Conservation (phyloP, 1,140 invertebrate genomes). For the Atta texana region DNA sequence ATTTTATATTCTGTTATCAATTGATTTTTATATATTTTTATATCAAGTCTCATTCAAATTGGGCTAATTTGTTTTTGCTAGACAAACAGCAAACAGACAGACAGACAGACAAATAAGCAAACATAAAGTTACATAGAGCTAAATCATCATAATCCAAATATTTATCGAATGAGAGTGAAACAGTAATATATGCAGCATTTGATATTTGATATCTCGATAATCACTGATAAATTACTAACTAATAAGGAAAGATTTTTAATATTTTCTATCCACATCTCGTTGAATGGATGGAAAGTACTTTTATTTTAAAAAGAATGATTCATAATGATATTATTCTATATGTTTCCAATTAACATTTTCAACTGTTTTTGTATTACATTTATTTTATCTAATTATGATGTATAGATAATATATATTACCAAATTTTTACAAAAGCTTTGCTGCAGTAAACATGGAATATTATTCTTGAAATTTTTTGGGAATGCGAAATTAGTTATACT, state of each 20-base stretch:
- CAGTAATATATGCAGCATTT: background rate
- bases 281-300: background rate
- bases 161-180: slow-evolving; percentile 34
- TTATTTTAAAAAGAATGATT: background rate
- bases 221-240: background rate
- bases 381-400: background rate
- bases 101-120: slow-evolving; percentile 32
- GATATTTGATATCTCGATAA: slow-evolving; percentile 8
- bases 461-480: background rate
- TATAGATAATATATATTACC: background rate
- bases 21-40: slow-evolving; percentile 21
- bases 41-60: slow-evolving; percentile 25
- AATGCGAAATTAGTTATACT: background rate
- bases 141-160: slow-evolving; percentile 19
- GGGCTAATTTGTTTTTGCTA: slow-evolving; percentile 22
- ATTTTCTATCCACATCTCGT: no score
- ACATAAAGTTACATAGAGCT: slow-evolving; percentile 26
- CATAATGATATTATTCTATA: slow-evolving; percentile 3
- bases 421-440: background rate
- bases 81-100: slow-evolving; percentile 7
- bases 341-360: background rate
- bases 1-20: background rate
- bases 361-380: background rate
- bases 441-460: background rate
- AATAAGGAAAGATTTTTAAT: background rate